Percentiles rank a stretch among this genome's conserved stretches.
Evolutionary conservation across 1,140 invertebrate genomes (phyloP).

Genomic region (Solen grandis): DNA sequence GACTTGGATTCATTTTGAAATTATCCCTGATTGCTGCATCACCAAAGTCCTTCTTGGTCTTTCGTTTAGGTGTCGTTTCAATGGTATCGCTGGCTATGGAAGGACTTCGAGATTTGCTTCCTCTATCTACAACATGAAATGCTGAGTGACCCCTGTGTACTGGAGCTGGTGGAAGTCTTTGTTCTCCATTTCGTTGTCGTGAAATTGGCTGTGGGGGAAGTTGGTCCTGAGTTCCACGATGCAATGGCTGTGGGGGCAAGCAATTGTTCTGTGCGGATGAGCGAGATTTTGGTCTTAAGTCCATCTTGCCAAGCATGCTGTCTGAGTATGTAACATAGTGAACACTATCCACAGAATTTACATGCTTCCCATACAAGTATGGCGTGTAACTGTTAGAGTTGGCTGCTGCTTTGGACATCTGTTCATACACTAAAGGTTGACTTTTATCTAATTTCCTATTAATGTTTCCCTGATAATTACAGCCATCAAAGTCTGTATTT

Average conservation of each 20-base stretch:
- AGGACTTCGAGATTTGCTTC: slow-evolving; percentile 18
- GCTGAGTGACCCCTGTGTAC: slow-evolving; percentile 58
- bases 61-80: slow-evolving; percentile 13
- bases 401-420: slow-evolving; percentile 18
- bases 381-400: slow-evolving; percentile 34
- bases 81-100: slow-evolving; percentile 22
- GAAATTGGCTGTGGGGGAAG: slow-evolving; percentile 58
- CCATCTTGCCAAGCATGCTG: slow-evolving; percentile 11
- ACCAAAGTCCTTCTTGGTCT: slow-evolving; percentile 41
- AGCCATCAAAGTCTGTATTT: no score
- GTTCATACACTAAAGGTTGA: slow-evolving; percentile 12
- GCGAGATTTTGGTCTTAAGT: slow-evolving; percentile 50
- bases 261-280: slow-evolving; percentile 50
- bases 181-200: slow-evolving; percentile 22
- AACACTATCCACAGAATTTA: slow-evolving; percentile 18
- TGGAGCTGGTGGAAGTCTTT: slow-evolving; percentile 50
- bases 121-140: slow-evolving; percentile 56
- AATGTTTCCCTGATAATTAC: no score
- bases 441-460: no score
- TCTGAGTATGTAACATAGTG: slow-evolving; percentile 45
- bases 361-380: slow-evolving; percentile 36
- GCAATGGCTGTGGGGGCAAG: slow-evolving; percentile 52
- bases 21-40: slow-evolving; percentile 61
- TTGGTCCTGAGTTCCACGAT: slow-evolving; percentile 27
- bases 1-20: slow-evolving; percentile 58